Base-by-base conservation (phyloP, 2,797 vertebrate species). In the Hippoglossus hippoglossus region DNA sequence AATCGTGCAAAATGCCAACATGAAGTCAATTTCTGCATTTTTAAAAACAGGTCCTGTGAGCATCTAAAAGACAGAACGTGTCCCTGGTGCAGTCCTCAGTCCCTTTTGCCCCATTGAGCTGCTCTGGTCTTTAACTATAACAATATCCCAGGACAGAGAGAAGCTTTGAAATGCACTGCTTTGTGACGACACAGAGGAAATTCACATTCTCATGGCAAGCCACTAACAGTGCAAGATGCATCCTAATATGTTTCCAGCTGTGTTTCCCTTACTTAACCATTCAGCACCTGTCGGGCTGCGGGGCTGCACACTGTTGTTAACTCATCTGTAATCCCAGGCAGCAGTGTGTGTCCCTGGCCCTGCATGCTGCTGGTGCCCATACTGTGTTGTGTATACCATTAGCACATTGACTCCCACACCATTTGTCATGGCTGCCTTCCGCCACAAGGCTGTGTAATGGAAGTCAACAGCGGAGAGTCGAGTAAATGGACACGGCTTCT, bases 361-460 rank as follows among this genome's bases (percentile, higher is more conserved):
- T 19, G 44, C 44, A 19, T 7, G 12, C 18, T 46, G 44, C 18
- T 19, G 44, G 24, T 54, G 24, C 34, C 47, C 53, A 1, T 11
- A 15, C 53, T 73, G 31, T 41, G 26, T 34, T 18, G 26, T 13
- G 54, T 60, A 1, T 19, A 59, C 63, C 57, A 73, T 81, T 64
- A 77, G 49, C 36, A 11, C 4, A 16, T 49, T 4, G 50, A 25
- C 26, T 69, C 31, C 60, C 3, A 6, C 67, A 0, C 61, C 36
- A 81, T 91, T 83, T 63, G 65, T 85, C 79, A 75, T 21, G 59
- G 64, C 79, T 10, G 73, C 53, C 58, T 39, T 68, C 50, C 0
- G 36, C 80, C 58, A 60, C 71, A 41, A 63, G 73, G 74, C 41
- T 77, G 71, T 25, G 70, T 73, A 70, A 80, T 78, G 72, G 66